phyloP scores from a whole-genome alignment of 2,113 vertebrate species.

The Oostethus manadensis region DNA sequence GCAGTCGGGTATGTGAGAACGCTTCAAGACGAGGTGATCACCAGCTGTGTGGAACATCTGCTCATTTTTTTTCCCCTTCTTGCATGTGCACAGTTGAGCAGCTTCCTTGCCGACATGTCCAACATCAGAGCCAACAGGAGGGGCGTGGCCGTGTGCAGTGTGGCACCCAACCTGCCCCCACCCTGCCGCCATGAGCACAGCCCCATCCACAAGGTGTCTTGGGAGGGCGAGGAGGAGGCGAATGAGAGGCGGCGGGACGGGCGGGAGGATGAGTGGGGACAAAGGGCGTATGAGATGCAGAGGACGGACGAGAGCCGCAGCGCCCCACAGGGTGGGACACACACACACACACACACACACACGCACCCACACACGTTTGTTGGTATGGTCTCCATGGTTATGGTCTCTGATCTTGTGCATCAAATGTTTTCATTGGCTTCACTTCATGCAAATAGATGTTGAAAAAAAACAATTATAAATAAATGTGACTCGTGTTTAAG shows the following conservation, averaged over 20 bases:
- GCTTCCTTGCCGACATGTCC: constrained; percentile 82
- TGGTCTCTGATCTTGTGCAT: constrained; percentile 46
- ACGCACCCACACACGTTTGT: neutral
- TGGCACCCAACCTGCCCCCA: constrained; percentile 85
- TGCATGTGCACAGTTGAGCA: constrained; percentile 76
- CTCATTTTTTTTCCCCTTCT: neutral
- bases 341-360: neutral
- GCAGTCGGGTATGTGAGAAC: constrained; percentile 46
- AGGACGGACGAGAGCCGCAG: constrained; percentile 46
- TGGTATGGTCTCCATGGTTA: constrained; percentile 19
- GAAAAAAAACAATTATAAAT: no score
- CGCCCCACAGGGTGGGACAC: constrained; percentile 58
- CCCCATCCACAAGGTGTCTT: constrained; percentile 84
- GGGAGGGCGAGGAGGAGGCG: constrained; percentile 75
- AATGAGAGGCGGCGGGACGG: constrained; percentile 47
- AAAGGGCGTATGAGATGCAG: constrained; percentile 60
- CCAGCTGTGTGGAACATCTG: neutral
- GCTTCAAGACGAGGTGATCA: neutral
- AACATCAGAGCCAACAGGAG: constrained; percentile 79
- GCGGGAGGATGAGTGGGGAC: constrained; percentile 63
- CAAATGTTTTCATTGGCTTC: constrained; percentile 13
- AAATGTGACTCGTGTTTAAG: no score
- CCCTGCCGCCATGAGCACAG: constrained; percentile 75
- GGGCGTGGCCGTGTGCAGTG: constrained; percentile 93
- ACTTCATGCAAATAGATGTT: no score